Conservation (phyloP, 2,797 vertebrate species). For the Takifugu ocellatus region DNA sequence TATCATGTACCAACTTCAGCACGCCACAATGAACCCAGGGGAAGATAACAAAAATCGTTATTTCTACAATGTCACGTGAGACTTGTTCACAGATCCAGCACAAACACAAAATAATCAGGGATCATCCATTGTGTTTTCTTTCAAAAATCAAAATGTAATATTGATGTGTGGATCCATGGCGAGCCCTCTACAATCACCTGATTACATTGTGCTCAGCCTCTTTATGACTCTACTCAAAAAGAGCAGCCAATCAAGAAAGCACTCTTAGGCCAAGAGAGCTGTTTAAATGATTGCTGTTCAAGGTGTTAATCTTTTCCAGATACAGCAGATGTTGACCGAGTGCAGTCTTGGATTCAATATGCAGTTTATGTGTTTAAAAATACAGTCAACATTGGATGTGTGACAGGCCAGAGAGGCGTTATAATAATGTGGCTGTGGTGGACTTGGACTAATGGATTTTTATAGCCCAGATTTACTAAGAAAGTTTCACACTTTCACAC, state of each 20-base stretch:
- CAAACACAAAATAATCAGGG: not conserved
- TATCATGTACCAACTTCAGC: constrained; percentile 28
- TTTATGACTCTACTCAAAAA: constrained; percentile 35
- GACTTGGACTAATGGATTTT: too few species aligned
- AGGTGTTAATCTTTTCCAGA: too few species aligned
- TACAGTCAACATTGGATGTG: too few species aligned
- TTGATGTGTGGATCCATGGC: constrained; percentile 36
- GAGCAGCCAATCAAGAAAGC: constrained; percentile 11
- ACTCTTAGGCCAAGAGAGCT: too few species aligned
- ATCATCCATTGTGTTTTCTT: not conserved
- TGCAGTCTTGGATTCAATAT: too few species aligned
- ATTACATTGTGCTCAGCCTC: constrained; percentile 15
- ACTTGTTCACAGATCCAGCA: not conserved
- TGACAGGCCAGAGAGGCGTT: too few species aligned
- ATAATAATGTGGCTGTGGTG: too few species aligned
- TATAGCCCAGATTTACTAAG: too few species aligned
- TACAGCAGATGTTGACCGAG: too few species aligned
- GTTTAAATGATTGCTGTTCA: too few species aligned
- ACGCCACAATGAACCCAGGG: not conserved
- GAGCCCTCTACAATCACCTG: constrained; percentile 26
- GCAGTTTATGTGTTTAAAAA: too few species aligned
- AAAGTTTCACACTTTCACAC: too few species aligned
- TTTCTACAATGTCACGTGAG: constrained; percentile 4
- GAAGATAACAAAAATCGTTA: not conserved
- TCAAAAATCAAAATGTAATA: not conserved